These are phyloP conservation scores for Cranoglanis bouderius DNA, from an alignment of 2,113 vertebrate genomes.

Conservation along the genomic window DNA sequence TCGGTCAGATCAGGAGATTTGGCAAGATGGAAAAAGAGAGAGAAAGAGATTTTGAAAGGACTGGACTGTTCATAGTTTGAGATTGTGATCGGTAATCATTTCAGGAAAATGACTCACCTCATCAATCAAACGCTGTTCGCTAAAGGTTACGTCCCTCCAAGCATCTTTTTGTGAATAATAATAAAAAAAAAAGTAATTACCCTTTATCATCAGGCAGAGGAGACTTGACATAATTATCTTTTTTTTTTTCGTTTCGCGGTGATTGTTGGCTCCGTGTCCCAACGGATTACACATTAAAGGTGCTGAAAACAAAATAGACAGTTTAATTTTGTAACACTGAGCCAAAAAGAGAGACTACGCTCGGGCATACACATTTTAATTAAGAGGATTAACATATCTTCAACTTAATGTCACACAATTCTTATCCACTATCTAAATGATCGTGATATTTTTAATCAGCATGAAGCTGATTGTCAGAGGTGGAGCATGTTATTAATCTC, in stretches of 20 bases:
- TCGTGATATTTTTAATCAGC: neutral
- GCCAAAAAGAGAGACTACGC: slow-evolving; percentile 7
- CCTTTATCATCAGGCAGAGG: slow-evolving; percentile 76
- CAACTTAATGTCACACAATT: slow-evolving; percentile 5
- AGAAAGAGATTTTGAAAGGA: slow-evolving; percentile 22
- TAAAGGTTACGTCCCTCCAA: slow-evolving; percentile 75
- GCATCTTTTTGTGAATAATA: slow-evolving; percentile 71
- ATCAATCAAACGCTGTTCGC: slow-evolving; percentile 73
- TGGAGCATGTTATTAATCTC: neutral
- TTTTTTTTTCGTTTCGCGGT: slow-evolving; percentile 61
- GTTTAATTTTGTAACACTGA: slow-evolving; percentile 38
- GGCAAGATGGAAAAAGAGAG: slow-evolving; percentile 1
- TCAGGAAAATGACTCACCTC: slow-evolving; percentile 67
- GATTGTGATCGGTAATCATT: slow-evolving; percentile 73
- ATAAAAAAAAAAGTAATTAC: slow-evolving; percentile 78
- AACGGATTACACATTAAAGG: slow-evolving; percentile 60
- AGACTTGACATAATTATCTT: slow-evolving; percentile 74
- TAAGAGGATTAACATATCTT: slow-evolving; percentile 17
- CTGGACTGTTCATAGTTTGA: slow-evolving; percentile 18
- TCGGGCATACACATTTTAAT: slow-evolving; percentile 18
- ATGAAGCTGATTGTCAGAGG: slow-evolving; percentile 9
- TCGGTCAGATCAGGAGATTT: slow-evolving; percentile 33
- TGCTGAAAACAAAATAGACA: slow-evolving; percentile 11
- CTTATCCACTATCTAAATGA: neutral
- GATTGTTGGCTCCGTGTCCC: slow-evolving; percentile 68